Base-by-base conservation (phyloP, 1,140 invertebrate genomes). In the Dysdera silvatica region DNA sequence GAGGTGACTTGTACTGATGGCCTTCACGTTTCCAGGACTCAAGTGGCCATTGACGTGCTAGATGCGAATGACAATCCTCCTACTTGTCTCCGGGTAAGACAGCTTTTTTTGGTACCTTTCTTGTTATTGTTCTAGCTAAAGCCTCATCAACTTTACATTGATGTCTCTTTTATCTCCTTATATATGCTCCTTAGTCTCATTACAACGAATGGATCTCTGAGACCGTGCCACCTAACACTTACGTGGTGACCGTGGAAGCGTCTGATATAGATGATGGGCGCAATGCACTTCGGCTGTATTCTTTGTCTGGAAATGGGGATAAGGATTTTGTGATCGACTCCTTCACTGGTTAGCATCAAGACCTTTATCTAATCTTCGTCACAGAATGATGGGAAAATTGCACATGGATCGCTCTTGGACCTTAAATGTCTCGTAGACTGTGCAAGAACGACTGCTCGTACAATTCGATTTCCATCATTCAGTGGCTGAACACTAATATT, bases 11-110 rank as follows among this genome's bases (percentile, higher is more conserved):
- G 86, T 40, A 91, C 89, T 8, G 91, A 94, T 79, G 90, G 89
- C 40, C 84, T 87, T 73, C 91, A 85, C 74, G 85, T 87, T 28
- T 84, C 89, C 33, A 80, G 78, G 31, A 83, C 85, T 6, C 81
- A 80, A 68, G 82, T 94, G 2, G 75, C 75, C 37, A 81, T 95
- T 35, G 81, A 85, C 68, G 79, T 95, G 20, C 71, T 87, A 45
- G 95, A 98, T 78, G 87, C 87, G 18, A 82, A 95, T 77, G 92
- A 95, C 74, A 93, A 91, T 77, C 76, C 83, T 12, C 92, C 93
- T 24, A 32, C 57, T 8, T 66, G 58, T 33, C 16, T 66, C 24
- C 61, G 61, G 45, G 65, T 66, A 63, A 61, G 43, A 33, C n/a
- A n/a, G n/a, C n/a, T n/a, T n/a, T 32, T 4, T n/a, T 28, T 32